These are phyloP conservation scores for Boulengeromyrus knoepffleri DNA, from an alignment of 2,113 vertebrate genomes.

Conservation along the genomic window DNA sequence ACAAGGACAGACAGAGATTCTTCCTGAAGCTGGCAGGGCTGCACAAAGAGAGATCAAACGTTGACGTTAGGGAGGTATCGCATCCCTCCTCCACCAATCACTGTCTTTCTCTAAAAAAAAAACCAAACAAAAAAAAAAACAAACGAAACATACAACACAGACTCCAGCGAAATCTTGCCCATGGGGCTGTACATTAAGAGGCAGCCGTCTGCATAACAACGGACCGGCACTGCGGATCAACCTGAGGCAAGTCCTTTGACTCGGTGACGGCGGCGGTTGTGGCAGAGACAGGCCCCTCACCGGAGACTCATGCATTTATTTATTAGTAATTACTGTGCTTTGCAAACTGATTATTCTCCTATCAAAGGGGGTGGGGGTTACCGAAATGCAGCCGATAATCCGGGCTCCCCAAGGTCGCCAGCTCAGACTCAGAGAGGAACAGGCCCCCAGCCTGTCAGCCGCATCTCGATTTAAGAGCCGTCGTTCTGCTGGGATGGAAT, in stretches of 20 bases:
- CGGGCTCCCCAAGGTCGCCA: constrained; percentile 38
- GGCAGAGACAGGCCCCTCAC: constrained; percentile 42
- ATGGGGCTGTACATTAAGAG: constrained; percentile 38
- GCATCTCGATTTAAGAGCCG: neutral
- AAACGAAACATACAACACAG: neutral
- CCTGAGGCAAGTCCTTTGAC: constrained; percentile 50
- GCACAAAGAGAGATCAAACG: neutral
- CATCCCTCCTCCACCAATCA: constrained; percentile 13
- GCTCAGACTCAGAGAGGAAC: constrained; percentile 40
- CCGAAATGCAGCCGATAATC: constrained; percentile 56
- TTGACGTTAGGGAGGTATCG: neutral
- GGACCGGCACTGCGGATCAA: constrained; percentile 52
- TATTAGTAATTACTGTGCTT: constrained; percentile 33
- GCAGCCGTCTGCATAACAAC: constrained; percentile 57
- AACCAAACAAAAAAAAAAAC: neutral
- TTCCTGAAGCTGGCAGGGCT: neutral
- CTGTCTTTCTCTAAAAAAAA: neutral
- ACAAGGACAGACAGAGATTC: constrained; percentile 24
- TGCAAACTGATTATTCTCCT: constrained; percentile 52
- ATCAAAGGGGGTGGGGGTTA: constrained; percentile 42
- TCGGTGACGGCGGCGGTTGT: constrained; percentile 36
- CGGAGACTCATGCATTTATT: constrained; percentile 46
- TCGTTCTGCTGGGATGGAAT: constrained; percentile 29
- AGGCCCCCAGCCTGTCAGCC: constrained; percentile 45
- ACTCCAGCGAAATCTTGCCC: neutral